Conservation (phyloP, 2,113 vertebrate genomes). For the Tringa solitaria region DNA sequence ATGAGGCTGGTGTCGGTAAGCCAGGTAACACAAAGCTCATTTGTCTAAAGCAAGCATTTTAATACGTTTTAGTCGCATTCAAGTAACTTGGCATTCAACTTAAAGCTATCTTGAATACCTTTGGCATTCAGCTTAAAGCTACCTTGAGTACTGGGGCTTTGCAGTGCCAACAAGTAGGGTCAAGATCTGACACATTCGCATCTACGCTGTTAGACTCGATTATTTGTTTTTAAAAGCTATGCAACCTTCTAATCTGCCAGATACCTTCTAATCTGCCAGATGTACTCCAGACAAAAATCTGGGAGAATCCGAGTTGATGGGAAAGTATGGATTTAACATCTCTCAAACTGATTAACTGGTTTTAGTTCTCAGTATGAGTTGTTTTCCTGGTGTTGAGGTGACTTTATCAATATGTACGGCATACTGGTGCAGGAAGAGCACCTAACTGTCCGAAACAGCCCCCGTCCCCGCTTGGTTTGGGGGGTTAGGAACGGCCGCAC, state of each 20-base stretch:
- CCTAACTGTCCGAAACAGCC: neutral
- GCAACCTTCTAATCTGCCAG: neutral
- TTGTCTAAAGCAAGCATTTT: neutral
- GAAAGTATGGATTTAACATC: neutral
- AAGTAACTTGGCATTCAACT: neutral
- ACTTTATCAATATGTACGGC: neutral
- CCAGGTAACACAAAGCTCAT: neutral
- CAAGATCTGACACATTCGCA: neutral
- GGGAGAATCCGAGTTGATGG: neutral
- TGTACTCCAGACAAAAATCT: neutral
- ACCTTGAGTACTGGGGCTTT: neutral
- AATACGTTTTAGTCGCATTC: fast-evolving
- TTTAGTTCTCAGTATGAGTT: neutral
- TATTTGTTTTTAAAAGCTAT: neutral
- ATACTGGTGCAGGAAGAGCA: neutral
- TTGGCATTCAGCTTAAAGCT: neutral
- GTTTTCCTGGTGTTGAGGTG: neutral
- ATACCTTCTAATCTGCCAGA: neutral
- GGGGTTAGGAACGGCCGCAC: fast-evolving
- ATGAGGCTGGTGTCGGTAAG: neutral
- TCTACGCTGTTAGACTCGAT: neutral
- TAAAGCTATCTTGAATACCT: neutral
- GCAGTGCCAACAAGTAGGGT: neutral
- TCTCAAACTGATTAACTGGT: neutral
- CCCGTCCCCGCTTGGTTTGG: fast-evolving